Conservation (phyloP, 30 jellyfish, hydroid and myxozoan genomes). For the Hydractinia symbiolongicarpus region DNA sequence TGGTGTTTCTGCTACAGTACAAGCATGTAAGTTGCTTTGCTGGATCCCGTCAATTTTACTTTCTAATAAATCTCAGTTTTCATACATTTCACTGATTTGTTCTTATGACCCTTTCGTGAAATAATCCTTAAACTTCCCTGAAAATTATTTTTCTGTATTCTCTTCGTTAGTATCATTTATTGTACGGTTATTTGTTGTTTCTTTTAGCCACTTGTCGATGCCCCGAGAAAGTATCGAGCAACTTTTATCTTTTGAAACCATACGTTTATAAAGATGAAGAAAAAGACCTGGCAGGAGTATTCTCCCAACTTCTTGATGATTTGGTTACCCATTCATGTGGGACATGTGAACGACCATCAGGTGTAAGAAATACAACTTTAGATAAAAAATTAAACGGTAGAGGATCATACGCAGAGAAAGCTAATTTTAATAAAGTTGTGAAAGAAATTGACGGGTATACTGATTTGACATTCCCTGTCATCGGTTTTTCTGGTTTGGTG, state of each 20-base stretch:
- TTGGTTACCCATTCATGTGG: conserved; percentile 20
- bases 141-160: too few species aligned
- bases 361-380: conserved; percentile 1
- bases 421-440: not conserved
- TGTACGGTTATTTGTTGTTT: not conserved
- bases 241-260: conserved; percentile 30
- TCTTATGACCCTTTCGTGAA: too few species aligned
- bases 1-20: conserved; percentile 42
- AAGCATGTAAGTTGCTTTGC: not conserved
- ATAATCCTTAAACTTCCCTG: too few species aligned
- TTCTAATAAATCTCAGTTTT: not conserved
- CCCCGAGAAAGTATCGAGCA: conserved; percentile 63
- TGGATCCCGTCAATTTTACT: not conserved
- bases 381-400: conserved; percentile 17
- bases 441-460: conserved; percentile 10
- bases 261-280: not conserved
- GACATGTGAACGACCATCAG: conserved; percentile 23
- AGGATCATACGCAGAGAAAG: conserved; percentile 20
- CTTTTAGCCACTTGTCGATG: conserved; percentile 73
- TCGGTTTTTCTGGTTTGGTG: conserved; percentile 13
- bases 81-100: too few species aligned
- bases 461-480: conserved; percentile 28
- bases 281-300: not conserved
- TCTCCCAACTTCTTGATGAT: conserved; percentile 4
- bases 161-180: too few species aligned